Percentiles rank a stretch among this genome's conserved stretches.
phyloP scores from a whole-genome alignment of 2,888 invertebrate genomes.

The Amiota communis region DNA sequence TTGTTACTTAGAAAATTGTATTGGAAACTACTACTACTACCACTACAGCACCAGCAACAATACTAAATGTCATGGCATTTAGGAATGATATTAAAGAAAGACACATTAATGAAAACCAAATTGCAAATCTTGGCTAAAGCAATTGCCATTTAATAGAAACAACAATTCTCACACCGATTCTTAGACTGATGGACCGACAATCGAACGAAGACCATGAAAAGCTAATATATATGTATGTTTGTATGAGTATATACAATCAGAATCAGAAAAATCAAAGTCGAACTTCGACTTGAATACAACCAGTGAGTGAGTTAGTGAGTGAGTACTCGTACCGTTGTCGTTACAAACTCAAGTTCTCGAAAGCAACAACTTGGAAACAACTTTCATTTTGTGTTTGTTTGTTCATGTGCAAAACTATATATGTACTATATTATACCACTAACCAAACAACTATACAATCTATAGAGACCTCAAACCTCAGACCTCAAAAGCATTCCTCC shows the following conservation, averaged over 20 bases:
- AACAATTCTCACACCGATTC: conserved; percentile 23
- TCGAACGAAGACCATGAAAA: conserved; percentile 46
- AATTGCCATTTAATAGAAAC: conserved; percentile 37
- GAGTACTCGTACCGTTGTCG: conserved; percentile 39
- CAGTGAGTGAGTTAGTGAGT: conserved; percentile 57
- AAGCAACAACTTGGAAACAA: conserved; percentile 59
- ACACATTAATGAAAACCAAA: conserved; percentile 33
- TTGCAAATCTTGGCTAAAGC: conserved; percentile 49
- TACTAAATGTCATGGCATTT: conserved; percentile 64
- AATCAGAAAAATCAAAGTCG: conserved; percentile 41
- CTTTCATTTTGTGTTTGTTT: conserved; percentile 59
- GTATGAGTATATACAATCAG: conserved; percentile 34
- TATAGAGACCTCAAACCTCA: background rate
- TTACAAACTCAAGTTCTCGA: too few species aligned
- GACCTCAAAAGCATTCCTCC: conserved; percentile 8
- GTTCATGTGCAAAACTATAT: conserved; percentile 31
- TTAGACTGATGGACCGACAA: background rate
- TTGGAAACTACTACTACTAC: conserved; percentile 34
- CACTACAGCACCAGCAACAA: conserved; percentile 22
- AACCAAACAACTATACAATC: background rate
- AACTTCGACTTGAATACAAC: conserved; percentile 37
- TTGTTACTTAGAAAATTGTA: conserved; percentile 44
- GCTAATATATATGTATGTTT: conserved; percentile 5
- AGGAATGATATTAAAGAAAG: conserved; percentile 52
- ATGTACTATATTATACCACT: conserved; percentile 32